Evolutionary conservation across 2,113 vertebrate species (phyloP).

Genomic region (Austrofundulus limnaeus): DNA sequence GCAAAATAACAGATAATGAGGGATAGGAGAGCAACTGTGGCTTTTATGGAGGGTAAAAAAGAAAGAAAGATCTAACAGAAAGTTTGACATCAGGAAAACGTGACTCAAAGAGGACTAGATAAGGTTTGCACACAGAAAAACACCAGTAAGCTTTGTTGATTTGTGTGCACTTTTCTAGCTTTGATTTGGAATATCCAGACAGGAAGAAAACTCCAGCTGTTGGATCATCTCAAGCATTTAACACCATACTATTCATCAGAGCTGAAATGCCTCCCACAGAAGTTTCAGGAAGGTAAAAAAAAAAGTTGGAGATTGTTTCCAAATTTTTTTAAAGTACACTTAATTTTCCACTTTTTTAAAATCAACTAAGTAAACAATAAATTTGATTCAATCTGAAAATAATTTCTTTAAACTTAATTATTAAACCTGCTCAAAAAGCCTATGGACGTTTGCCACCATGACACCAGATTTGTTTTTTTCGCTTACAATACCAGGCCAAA

Average conservation of each 20-base stretch:
- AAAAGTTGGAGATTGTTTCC: constrained; percentile 15
- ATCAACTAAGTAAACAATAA: too few species aligned
- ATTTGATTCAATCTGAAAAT: too few species aligned
- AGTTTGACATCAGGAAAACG: constrained; percentile 17
- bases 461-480: neutral
- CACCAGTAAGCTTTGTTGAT: neutral
- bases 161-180: constrained; percentile 1
- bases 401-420: too few species aligned
- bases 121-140: neutral
- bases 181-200: neutral
- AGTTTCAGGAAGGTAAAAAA: too few species aligned
- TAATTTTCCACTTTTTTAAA: constrained; percentile 31
- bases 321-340: constrained; percentile 41
- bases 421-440: too few species aligned
- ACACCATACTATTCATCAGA: neutral
- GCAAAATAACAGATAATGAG: constrained; percentile 41
- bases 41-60: constrained; percentile 19
- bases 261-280: too few species aligned
- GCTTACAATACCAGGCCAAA: neutral
- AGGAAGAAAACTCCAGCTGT: constrained; percentile 21
- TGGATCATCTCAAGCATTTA: constrained; percentile 47
- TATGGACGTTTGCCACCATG: neutral
- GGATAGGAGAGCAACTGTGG: constrained; percentile 16
- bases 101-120: neutral
- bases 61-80: constrained; percentile 6